Base-by-base conservation (phyloP, 1,140 invertebrate genomes). In the Drosophila varians region DNA sequence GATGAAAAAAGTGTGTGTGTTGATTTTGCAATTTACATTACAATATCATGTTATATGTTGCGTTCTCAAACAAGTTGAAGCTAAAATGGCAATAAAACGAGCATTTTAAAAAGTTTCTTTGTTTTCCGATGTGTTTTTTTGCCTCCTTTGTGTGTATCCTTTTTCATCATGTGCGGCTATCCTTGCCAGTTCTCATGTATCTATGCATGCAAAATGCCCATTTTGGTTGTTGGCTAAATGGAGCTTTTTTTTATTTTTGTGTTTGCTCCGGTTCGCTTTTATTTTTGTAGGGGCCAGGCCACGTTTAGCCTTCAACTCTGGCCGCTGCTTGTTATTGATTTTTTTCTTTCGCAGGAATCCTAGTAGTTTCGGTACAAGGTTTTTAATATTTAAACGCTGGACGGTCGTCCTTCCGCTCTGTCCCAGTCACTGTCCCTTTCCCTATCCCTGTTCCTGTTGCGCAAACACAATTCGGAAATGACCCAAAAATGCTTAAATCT, bases 401-500 rank as follows among this genome's bases (percentile, higher is more conserved):
- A n/a, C n/a, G 12, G 12, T 62, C 9, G 23, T n/a, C n/a, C n/a
- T n/a, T n/a, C n/a, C n/a, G n/a, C n/a, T n/a, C n/a, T n/a, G n/a
- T n/a, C n/a, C n/a, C n/a, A n/a, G n/a, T n/a, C n/a, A n/a, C 34
- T 34, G 21, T 49, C 31, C 34, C 26, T 14, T 21, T 55, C 16
- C 54, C 11, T 38, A 49, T 19, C 11, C 16, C 28, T 25, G 18
- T 1, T n/a, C 16, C 56, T 72, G 77, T 60, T 65, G 72, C 54
- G 72, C 78, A 82, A 82, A 82, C 78, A 82, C 78, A 77, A 79
- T 86, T 84, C 80, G 80, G 76, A 84, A 79, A 65, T 86, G 80
- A 84, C 80, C 80, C 72, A 84, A 86, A 84, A 86, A 86, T 84
- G 75, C 66, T 84, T 76, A 79, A 84, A 84, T 84, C 72, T 76